These are phyloP conservation scores for Siphlonurus alternatus DNA, from an alignment of 2,888 invertebrate species.

Conservation along the genomic window DNA sequence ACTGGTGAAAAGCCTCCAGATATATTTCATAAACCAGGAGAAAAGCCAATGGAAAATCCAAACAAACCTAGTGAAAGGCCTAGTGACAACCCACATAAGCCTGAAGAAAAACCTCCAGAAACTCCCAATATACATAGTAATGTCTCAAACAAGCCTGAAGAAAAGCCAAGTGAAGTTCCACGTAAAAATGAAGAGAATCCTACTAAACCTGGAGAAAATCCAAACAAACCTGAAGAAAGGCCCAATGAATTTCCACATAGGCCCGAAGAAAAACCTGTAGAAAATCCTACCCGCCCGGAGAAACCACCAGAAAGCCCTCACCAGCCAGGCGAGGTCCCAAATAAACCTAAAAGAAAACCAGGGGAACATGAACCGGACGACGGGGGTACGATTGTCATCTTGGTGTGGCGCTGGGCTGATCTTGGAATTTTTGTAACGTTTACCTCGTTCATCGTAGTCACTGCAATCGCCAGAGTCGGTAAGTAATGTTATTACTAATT, in stretches of 20 bases:
- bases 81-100: not conserved
- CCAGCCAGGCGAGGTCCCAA: too few species aligned
- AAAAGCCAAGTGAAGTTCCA: not conserved
- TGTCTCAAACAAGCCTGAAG: not conserved
- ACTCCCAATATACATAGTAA: not conserved
- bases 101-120: not conserved
- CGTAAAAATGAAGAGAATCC: not conserved
- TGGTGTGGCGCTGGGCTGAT: not conserved
- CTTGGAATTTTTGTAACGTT: not conserved
- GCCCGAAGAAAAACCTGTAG: not conserved
- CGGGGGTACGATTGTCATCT: too few species aligned
- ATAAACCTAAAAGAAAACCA: not conserved
- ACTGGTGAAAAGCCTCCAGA: not conserved
- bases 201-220: not conserved
- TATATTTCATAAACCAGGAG: not conserved
- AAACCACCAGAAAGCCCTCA: not conserved
- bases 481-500: not conserved
- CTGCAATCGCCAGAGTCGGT: not conserved
- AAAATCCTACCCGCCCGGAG: not conserved
- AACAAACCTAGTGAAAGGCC: not conserved
- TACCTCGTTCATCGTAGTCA: not conserved
- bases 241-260: not conserved
- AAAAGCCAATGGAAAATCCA: not conserved
- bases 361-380: too few species aligned
- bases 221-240: not conserved